Evolutionary conservation across 2,888 invertebrate species (phyloP).

Genomic region (Melitaea athalia): DNA sequence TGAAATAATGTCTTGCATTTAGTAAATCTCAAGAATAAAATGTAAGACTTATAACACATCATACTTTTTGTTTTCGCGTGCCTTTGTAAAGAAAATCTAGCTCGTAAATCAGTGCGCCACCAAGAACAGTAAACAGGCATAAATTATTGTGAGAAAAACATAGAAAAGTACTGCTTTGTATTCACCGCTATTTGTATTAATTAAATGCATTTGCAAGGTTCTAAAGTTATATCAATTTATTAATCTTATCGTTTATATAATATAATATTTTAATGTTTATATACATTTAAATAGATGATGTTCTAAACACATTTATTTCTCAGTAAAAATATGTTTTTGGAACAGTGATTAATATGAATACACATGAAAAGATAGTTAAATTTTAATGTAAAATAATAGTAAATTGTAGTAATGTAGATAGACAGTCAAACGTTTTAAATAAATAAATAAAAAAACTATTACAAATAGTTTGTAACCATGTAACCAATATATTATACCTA

Average conservation of each 20-base stretch:
- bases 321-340: too few relatives aligned
- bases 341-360: too few relatives aligned
- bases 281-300: too few relatives aligned
- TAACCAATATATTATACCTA: too few relatives aligned
- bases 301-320: too few relatives aligned
- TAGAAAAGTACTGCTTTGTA: slow-evolving; percentile 24
- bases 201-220: slow-evolving; percentile 25
- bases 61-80: slow-evolving; percentile 23
- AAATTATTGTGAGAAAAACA: slow-evolving; percentile 25
- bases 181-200: slow-evolving; percentile 31
- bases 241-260: slow-evolving; percentile 7
- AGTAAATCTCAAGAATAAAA: background rate
- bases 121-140: slow-evolving; percentile 22
- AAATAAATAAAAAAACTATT: too few relatives aligned
- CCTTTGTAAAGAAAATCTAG: slow-evolving; percentile 11
- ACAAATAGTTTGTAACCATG: too few relatives aligned
- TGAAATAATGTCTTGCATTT: background rate
- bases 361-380: too few relatives aligned
- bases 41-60: background rate
- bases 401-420: too few relatives aligned
- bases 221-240: slow-evolving; percentile 16
- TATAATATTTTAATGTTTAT: too few relatives aligned
- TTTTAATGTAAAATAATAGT: too few relatives aligned
- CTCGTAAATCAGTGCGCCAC: slow-evolving; percentile 23
- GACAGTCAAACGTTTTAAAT: too few relatives aligned